Conservation (phyloP, 2,113 vertebrate species). For the Daboia siamensis region DNA sequence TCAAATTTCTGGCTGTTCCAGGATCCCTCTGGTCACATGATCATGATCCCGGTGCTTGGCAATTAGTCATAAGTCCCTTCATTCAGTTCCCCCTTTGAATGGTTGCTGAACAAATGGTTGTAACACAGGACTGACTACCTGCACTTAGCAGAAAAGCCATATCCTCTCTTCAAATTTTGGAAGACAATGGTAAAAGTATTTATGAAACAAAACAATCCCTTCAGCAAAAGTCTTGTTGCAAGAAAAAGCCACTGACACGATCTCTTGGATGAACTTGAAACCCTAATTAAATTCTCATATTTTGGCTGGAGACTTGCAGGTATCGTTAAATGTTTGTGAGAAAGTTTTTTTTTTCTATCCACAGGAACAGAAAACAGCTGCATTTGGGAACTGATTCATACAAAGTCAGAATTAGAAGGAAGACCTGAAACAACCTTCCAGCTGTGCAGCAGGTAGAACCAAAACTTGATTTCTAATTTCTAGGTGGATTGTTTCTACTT, state of each 20-base stretch:
- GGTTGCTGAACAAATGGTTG: neutral
- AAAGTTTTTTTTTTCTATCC: neutral
- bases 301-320: neutral
- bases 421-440: slow-evolving; percentile 93
- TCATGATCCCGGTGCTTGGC: neutral
- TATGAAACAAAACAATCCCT: neutral
- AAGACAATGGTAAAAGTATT: neutral
- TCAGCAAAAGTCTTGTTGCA: neutral
- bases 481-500: neutral
- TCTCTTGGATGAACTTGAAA: neutral
- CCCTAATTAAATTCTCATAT: neutral
- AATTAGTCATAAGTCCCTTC: neutral
- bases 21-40: neutral
- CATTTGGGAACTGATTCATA: slow-evolving; percentile 95
- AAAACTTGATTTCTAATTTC: neutral
- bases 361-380: slow-evolving; percentile 84
- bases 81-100: neutral
- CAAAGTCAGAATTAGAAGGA: slow-evolving; percentile 89
- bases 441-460: slow-evolving; percentile 89
- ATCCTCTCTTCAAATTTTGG: neutral
- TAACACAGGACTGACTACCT: neutral
- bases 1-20: neutral
- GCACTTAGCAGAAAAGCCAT: neutral
- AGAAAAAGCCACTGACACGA: neutral
- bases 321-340: slow-evolving; percentile 10